Conservation (phyloP, 2,797 vertebrate genomes). For the Lycodopsis pacificus region DNA sequence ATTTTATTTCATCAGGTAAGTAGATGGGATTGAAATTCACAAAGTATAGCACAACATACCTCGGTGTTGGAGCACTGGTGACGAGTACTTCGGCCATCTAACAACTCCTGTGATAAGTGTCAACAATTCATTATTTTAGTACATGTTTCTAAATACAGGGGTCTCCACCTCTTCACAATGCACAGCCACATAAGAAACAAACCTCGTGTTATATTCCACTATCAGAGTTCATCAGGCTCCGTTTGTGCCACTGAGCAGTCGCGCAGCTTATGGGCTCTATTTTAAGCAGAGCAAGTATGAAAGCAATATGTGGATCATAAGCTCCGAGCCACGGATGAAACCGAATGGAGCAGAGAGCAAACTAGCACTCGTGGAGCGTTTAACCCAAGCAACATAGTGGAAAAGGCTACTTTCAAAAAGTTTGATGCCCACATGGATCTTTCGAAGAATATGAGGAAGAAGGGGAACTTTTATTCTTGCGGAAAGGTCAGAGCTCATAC, state of each 20-base stretch:
- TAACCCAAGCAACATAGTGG: not conserved
- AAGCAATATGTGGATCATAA: slow-evolving; percentile 43
- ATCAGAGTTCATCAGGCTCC: slow-evolving; percentile 50
- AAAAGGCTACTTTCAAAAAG: not conserved
- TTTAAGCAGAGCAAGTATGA: slow-evolving; percentile 46
- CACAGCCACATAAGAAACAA: slow-evolving; percentile 11
- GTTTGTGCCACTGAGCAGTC: slow-evolving; percentile 47
- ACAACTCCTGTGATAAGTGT: not conserved
- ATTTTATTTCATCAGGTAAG: not conserved
- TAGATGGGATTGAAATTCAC: not conserved
- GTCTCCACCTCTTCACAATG: slow-evolving; percentile 7
- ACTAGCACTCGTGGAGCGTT: not conserved
- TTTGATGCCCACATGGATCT: not conserved
- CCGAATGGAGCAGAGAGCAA: slow-evolving; percentile 26
- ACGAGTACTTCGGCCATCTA: not conserved
- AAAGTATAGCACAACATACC: not conserved
- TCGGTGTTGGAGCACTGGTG: not conserved
- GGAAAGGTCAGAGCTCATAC: not conserved
- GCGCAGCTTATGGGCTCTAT: slow-evolving; percentile 53
- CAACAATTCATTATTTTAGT: too few relatives aligned
- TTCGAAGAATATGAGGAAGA: not conserved
- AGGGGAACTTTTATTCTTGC: not conserved
- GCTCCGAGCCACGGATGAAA: slow-evolving; percentile 38
- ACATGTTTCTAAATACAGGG: not conserved
- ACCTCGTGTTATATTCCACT: slow-evolving; percentile 28